phyloP scores from a whole-genome alignment of 2,113 vertebrate species.

The Onychorhynchus coronatus region DNA sequence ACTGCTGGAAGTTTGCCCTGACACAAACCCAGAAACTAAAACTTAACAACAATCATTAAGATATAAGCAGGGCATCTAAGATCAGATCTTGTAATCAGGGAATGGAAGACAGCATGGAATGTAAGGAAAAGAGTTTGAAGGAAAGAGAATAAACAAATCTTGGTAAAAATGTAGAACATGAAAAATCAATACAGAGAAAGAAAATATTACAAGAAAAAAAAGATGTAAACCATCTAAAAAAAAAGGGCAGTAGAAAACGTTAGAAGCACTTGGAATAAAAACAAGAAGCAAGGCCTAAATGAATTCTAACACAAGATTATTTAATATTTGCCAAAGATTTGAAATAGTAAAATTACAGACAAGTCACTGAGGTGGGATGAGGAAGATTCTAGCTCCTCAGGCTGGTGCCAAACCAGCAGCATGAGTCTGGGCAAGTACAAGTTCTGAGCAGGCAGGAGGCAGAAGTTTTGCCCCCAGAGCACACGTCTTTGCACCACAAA shows the following conservation, averaged over 20 bases:
- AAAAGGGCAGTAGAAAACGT: not conserved
- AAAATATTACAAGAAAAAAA: not conserved
- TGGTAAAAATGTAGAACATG: not conserved
- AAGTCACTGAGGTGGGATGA: not conserved
- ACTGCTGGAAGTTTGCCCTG: not conserved
- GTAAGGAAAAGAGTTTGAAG: not conserved
- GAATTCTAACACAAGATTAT: not conserved
- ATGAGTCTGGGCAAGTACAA: not conserved
- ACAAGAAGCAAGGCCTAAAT: not conserved
- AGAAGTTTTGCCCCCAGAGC: not conserved
- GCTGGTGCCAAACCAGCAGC: not conserved
- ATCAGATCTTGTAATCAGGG: not conserved
- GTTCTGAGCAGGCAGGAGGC: not conserved
- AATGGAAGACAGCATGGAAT: not conserved
- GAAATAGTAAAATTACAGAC: not conserved
- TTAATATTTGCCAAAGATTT: not conserved
- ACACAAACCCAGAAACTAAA: not conserved
- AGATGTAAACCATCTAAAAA: not conserved
- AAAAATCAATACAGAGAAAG: not conserved
- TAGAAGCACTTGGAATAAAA: not conserved
- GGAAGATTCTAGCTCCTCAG: not conserved
- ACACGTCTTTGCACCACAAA: not conserved
- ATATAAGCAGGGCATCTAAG: not conserved
- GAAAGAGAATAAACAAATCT: not conserved
- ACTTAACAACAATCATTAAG: not conserved